Evolutionary conservation across 1,140 invertebrate species (phyloP).

Genomic region (Cyclina sinensis): DNA sequence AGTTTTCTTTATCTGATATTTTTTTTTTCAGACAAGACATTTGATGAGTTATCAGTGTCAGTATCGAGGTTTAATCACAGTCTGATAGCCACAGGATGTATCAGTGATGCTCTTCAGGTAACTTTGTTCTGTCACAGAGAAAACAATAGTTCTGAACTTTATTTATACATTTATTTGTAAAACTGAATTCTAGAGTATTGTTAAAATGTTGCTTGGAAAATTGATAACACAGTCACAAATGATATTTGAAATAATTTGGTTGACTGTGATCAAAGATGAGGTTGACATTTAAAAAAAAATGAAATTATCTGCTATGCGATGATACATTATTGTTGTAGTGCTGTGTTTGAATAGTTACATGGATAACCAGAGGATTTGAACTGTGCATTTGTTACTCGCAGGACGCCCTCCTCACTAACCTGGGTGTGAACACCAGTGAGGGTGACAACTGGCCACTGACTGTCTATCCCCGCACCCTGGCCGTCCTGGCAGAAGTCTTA

Average conservation of each 20-base stretch:
- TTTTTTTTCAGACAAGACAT: constrained; percentile 81
- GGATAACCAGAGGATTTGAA: not conserved
- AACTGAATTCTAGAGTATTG: no score
- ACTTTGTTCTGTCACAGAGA: not conserved
- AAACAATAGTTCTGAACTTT: no score
- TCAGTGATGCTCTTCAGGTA: constrained; percentile 89
- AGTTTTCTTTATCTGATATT: no score
- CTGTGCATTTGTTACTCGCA: constrained; percentile 87
- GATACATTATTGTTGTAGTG: no score
- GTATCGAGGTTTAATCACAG: constrained; percentile 94
- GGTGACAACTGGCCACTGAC: constrained; percentile 91
- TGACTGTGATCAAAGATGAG: no score
- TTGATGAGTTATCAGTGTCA: constrained; percentile 80
- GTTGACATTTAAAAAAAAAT: no score
- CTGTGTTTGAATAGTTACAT: no score
- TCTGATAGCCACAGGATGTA: constrained; percentile 91
- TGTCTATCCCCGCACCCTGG: constrained; percentile 94
- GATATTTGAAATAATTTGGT: no score
- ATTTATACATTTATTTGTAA: no score
- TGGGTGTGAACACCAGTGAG: constrained; percentile 92
- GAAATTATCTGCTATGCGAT: no score
- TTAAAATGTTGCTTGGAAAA: no score
- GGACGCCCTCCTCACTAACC: constrained; percentile 91
- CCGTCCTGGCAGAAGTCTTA: constrained; percentile 92
- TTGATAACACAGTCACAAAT: no score